Evolutionary conservation across 2,888 invertebrate species (phyloP).

Genomic region (Synanthedon andrenaeformis): DNA sequence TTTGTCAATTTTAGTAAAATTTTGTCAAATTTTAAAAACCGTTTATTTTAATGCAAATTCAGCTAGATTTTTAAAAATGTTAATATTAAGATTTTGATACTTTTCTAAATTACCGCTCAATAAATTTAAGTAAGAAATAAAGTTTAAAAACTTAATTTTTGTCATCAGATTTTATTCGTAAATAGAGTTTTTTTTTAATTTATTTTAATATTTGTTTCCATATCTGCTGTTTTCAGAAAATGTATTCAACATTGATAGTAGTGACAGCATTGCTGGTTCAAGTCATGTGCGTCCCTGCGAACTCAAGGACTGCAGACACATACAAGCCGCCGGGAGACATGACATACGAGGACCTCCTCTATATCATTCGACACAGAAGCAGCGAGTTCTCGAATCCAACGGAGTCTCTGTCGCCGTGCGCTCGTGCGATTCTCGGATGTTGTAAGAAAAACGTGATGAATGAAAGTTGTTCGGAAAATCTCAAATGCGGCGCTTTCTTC

Average conservation of each 20-base stretch:
- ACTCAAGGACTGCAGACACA: constrained; percentile 32
- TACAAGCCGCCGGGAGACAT: constrained; percentile 35
- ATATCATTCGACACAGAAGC: constrained; percentile 28
- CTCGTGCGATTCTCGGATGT: constrained; percentile 82
- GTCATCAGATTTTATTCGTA: too few species aligned
- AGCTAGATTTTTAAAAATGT: too few species aligned
- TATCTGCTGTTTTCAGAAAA: not conserved
- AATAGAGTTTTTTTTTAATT: too few species aligned
- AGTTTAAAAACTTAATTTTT: too few species aligned
- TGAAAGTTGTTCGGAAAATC: constrained; percentile 76
- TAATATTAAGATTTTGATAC: too few species aligned
- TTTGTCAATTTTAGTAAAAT: too few species aligned
- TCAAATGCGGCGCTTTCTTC: constrained; percentile 79
- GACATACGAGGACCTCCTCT: constrained; percentile 40
- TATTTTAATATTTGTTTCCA: too few species aligned
- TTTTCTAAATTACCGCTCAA: too few species aligned
- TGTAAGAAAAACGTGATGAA: constrained; percentile 67
- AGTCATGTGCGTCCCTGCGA: constrained; percentile 20
- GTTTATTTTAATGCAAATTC: too few species aligned
- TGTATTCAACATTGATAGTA: constrained; percentile 10
- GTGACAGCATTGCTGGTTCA: constrained; percentile 19
- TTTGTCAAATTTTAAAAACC: too few species aligned
- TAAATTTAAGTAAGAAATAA: too few species aligned
- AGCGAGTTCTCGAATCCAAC: constrained; percentile 18
- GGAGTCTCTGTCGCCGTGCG: constrained; percentile 70